These are phyloP conservation scores for Tridacna crocea DNA, from an alignment of 2,888 invertebrate genomes.

Conservation along the genomic window DNA sequence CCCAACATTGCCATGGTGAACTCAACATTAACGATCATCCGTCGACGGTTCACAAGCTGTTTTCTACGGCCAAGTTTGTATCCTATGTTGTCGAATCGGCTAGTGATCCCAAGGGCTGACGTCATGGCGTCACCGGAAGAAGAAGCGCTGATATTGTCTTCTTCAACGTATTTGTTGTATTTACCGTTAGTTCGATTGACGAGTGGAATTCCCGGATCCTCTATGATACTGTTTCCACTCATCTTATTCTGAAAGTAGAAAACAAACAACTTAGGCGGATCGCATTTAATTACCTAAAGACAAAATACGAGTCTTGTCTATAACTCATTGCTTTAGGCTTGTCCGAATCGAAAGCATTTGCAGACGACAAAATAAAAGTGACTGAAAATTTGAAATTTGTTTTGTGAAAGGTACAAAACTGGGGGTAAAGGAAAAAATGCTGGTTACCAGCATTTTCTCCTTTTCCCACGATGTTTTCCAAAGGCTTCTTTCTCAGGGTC, in stretches of 20 bases:
- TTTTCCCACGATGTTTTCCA: no score
- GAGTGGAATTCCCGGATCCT: conserved; percentile 75
- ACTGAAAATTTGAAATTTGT: no score
- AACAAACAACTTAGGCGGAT: background rate
- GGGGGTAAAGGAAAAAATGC: no score
- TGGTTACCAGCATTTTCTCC: no score
- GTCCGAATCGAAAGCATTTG: no score
- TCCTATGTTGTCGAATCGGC: conserved; percentile 72
- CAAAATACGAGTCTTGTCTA: no score
- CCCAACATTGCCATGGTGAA: conserved; percentile 69
- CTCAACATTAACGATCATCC: conserved; percentile 69
- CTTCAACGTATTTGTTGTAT: conserved; percentile 69
- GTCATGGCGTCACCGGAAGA: conserved; percentile 40
- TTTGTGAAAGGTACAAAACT: no score
- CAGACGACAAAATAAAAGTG: no score
- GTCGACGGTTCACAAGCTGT: conserved; percentile 65
- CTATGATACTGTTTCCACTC: conserved; percentile 65
- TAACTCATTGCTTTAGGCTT: no score
- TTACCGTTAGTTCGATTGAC: conserved; percentile 68
- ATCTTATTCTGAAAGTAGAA: conserved; percentile 61
- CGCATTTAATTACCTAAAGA: no score
- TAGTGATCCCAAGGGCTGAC: conserved; percentile 41
- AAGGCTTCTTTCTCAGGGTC: no score
- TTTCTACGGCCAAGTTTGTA: conserved; percentile 71
- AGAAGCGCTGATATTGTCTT: conserved; percentile 42